Conservation (phyloP, 2,888 invertebrate genomes). For the Amphipoea oculea region DNA sequence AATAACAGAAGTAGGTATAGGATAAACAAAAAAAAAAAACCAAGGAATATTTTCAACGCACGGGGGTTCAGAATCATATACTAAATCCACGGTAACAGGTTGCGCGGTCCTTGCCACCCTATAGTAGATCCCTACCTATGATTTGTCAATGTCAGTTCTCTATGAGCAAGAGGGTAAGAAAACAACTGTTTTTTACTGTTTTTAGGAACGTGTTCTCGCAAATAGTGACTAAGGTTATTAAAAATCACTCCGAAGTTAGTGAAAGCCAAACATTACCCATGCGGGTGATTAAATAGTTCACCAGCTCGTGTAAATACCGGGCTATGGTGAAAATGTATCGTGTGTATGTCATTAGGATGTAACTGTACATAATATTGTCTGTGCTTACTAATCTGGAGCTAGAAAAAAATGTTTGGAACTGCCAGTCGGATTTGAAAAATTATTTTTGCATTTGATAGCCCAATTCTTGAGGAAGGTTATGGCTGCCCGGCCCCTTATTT, state of each 20-base stretch:
- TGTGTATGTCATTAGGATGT: conserved; percentile 12
- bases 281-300: conserved; percentile 62
- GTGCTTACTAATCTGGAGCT: background rate
- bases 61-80: no score
- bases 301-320: conserved; percentile 48
- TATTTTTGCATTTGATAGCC: background rate
- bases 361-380: background rate
- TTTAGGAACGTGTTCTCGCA: background rate
- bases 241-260: conserved; percentile 42
- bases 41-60: no score
- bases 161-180: background rate
- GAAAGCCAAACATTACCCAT: conserved; percentile 55
- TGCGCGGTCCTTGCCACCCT: no score
- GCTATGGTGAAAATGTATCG: conserved; percentile 49
- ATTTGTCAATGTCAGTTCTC: conserved; percentile 23
- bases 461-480: background rate
- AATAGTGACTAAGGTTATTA: conserved; percentile 39
- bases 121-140: background rate
- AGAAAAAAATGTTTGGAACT: background rate
- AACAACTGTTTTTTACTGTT: background rate
- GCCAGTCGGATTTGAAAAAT: background rate
- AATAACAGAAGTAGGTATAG: no score
- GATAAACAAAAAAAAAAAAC: no score
- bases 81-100: no score
- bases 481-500: no score